Evolutionary conservation across 2,797 vertebrate genomes (phyloP).

Genomic region (Threskiornis aethiopicus): DNA sequence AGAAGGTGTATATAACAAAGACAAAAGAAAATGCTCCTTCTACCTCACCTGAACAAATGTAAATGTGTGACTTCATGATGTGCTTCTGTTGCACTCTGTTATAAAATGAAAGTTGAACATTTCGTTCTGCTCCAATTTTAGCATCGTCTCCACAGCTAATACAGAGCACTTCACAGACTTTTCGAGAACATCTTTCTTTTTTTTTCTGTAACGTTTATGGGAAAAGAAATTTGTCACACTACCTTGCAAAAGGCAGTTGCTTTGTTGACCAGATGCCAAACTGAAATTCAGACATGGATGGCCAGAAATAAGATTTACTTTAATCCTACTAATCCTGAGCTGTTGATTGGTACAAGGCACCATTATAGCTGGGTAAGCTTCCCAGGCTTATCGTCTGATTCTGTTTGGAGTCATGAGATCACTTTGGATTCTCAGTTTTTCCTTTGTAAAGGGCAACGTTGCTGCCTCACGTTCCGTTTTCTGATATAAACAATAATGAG

Average conservation of each 20-base stretch:
- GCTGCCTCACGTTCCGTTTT: not conserved
- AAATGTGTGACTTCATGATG: not conserved
- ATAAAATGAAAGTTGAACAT: not conserved
- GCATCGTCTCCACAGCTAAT: not conserved
- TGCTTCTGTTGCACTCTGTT: not conserved
- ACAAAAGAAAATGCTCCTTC: not conserved
- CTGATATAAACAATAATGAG: not conserved
- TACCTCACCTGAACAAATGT: not conserved
- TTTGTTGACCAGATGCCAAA: slow-evolving; percentile 57
- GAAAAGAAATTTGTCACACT: slow-evolving; percentile 37
- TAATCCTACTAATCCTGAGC: slow-evolving; percentile 65
- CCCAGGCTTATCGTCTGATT: slow-evolving; percentile 41
- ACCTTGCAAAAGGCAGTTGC: not conserved
- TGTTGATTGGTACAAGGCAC: slow-evolving; percentile 64
- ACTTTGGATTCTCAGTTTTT: not conserved
- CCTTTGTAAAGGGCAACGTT: not conserved
- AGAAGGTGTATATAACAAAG: not conserved
- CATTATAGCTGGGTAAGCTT: slow-evolving; percentile 49
- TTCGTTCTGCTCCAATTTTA: slow-evolving; percentile 12
- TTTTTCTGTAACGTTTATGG: not conserved
- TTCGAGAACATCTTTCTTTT: not conserved
- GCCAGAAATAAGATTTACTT: slow-evolving; percentile 64
- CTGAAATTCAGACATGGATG: slow-evolving; percentile 55
- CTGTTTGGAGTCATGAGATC: slow-evolving; percentile 43
- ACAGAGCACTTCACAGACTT: not conserved